Evolutionary conservation across 37 sponge, comb jelly and placozoan genomes (phyloP), one percentile per base, ranked within the genome.

Genomic region (Chondrilla cf. caribensis): DNA sequence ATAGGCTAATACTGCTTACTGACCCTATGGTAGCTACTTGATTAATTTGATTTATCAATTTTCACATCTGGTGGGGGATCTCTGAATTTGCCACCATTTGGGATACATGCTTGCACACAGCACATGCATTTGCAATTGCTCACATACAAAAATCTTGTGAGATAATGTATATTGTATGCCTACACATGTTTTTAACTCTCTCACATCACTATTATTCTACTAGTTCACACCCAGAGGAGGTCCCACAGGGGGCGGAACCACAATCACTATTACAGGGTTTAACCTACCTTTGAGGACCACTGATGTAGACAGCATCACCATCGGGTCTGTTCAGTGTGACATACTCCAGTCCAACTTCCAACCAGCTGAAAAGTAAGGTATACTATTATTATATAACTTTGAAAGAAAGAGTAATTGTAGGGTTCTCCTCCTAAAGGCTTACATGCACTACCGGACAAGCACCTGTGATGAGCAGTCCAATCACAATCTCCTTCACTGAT

Each of bases 171-270:
- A n/a, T 65, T 65, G 8, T n/a, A 25, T n/a, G 22, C 67, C 11
- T 19, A 17, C 17, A 55, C 17, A 55, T 55, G 57, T 55, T 55
- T 17, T 24, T n/a, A 25, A 25, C 28, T 4, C 32, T 21, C 37
- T 35, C 3, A 68, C 33, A 35, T 19, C 32, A 17, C 35, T n/a
- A 3, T 28, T 68, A 21, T 36, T 35, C 7, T 19, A n/a, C 18
- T 28, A 68, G 70, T 68, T 68, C 31, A 35, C 70, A 28, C 70
- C 70, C 3, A 68, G 19, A 29, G 37, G 35, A 33, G 70, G 70
- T 4, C 70, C 70, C 37, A 15, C 21, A 29, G 70, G 33, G 70
- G 70, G 70, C 3, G 70, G 70, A 29, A 68, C 70, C 37, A 68
- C 7, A 2, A 37, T 68, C 33, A 28, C 37, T 35, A 68, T 68